Evolutionary conservation across 2,113 vertebrate species (phyloP), one percentile per base, ranked within the genome.

Genomic region (Verasper variegatus): DNA sequence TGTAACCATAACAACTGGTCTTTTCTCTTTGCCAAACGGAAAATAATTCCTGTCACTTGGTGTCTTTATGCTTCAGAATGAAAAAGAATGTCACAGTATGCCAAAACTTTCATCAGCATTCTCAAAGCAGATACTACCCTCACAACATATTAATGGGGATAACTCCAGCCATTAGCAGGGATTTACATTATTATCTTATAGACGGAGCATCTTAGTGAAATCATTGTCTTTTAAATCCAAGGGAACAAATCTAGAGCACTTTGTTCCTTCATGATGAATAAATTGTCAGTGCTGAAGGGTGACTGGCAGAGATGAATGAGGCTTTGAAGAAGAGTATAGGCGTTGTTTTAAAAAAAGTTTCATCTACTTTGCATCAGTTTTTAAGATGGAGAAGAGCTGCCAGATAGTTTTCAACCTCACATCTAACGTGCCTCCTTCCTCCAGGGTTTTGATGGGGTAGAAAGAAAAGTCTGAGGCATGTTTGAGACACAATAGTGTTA

Each of bases 1-100:
- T 89, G 93, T 94, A 93, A 94, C 94, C 94, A 94, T 95, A 93
- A 95, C 94, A 94, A 94, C 92, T 68, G 82, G 75, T 86, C 72
- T 80, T 80, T 90, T 91, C 84, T 84, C 87, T 76, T 88, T 74
- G 85, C 80, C 76, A 86, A 87, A 83, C 12, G 54, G 56, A 72
- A 83, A 74, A 86, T 73, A 85, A 68, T 88, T 84, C 76, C 82
- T 89, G 89, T 92, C 92, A 89, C 86, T 60, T 71, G 66, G 76
- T 75, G 84, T 86, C 82, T 91, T 83, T 90, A 77, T 88, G 85
- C 77, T 51, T 81, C 27, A 66, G 71, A 45, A 80, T 58, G n/a
- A 67, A 68, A 64, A 75, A 67, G 55, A 70, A 70, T 14, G 45
- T 45, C 45, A 80, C 10, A 15, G 23, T 23, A 6, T 58, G 21